Conservation (phyloP, 1,140 invertebrate genomes). For the Eulimnadia texana region DNA sequence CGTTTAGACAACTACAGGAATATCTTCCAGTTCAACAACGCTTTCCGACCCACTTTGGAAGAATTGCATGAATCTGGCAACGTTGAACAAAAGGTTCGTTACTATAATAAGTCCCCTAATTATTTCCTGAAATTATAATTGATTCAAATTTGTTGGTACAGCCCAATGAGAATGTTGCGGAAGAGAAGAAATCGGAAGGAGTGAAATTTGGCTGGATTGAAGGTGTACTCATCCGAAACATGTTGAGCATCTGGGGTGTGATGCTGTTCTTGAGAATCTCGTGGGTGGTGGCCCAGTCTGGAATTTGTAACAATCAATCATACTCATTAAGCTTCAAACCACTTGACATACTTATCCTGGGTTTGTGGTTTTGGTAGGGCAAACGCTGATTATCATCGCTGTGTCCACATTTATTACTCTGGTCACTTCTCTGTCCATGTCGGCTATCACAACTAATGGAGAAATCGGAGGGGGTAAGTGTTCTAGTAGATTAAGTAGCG, state of each 20-base stretch:
- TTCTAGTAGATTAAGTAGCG: too few relatives aligned
- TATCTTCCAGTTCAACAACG: neutral
- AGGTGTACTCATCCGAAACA: slow-evolving; percentile 49
- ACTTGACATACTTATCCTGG: too few relatives aligned
- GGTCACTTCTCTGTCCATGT: slow-evolving; percentile 88
- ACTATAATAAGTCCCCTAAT: neutral
- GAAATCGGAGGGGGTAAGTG: slow-evolving; percentile 87
- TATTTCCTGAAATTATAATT: too few relatives aligned
- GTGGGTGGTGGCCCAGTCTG: slow-evolving; percentile 72
- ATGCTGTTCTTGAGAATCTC: slow-evolving; percentile 70
- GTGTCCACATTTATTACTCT: slow-evolving; percentile 81
- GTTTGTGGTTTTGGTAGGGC: too few relatives aligned
- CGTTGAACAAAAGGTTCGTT: neutral
- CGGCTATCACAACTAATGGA: slow-evolving; percentile 95
- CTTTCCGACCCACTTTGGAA: slow-evolving; percentile 6
- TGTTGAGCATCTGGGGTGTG: slow-evolving; percentile 56
- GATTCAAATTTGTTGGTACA: neutral
- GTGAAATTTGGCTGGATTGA: slow-evolving; percentile 85
- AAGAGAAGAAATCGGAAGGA: slow-evolving; percentile 20
- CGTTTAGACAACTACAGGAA: slow-evolving; percentile 12
- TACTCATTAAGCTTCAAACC: too few relatives aligned
- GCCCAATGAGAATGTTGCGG: neutral
- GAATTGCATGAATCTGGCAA: slow-evolving; percentile 10
- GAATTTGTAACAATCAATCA: slow-evolving; percentile 44
- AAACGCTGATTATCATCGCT: slow-evolving; percentile 56